Base-by-base conservation (phyloP, 1,140 invertebrate genomes). In the Drosophila kohkoa region DNA sequence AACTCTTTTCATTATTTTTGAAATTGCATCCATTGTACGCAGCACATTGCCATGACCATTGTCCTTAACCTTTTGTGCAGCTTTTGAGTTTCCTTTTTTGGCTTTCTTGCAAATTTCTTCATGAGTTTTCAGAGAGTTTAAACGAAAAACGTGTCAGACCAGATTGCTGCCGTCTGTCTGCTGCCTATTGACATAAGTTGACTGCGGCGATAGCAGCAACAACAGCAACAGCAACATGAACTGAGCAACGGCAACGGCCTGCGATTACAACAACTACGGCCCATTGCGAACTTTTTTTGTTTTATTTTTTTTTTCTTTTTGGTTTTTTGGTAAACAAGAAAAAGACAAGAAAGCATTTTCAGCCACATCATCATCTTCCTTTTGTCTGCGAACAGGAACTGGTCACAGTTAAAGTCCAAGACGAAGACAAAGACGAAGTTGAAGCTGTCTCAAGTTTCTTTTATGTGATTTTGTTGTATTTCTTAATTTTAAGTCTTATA, bases 371-470 rank as follows among this genome's bases (percentile, higher is more conserved):
- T 83, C 81, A 85, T 81, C 81, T 83, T 83, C 81, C 81, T 83
- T 83, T 83, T 83, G 81, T 83, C 82, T 85, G 68, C 68, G 65
- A 85, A 60, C 81, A 83, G 81, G 81, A 83, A 83, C 81, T 83
- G 81, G 77, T 77, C 72, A 71, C 67, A 75, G 67, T 64, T 69
- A 25, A 70, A 67, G 54, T 57, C 35, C 60, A 25, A 51, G 13
- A 28, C 46, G 48, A 66, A 73, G 63, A 57, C 43, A 25, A 65
- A 54, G 38, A 20, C 25, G 10, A 54, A 68, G 49, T 49, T 45
- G 52, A 41, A 65, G 60, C 49, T 41, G 20, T 54, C 38, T 70
- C 45, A 51, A 71, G 64, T 83, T 85, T 83, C 81, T 80, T 83
- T 83, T 81, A 65, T 69, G 67, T 55, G 52, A 65, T 72, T 71